Conservation (phyloP, 2,888 invertebrate species). For the Fabriciana adippe region DNA sequence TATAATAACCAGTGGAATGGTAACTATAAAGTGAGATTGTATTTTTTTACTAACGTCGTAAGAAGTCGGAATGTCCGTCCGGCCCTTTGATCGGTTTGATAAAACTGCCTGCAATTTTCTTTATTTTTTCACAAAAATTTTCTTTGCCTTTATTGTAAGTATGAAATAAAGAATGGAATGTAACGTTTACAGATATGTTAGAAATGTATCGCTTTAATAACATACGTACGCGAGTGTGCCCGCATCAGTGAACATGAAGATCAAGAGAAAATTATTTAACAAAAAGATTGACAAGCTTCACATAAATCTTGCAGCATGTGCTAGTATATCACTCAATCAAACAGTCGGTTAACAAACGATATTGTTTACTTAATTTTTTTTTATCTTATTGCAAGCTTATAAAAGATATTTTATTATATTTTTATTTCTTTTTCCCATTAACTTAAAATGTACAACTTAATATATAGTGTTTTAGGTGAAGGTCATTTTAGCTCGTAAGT, state of each 20-base stretch:
- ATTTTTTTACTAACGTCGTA: conserved; percentile 81
- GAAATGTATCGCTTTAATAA: conserved; percentile 23
- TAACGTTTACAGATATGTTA: conserved; percentile 41
- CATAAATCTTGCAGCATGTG: conserved; percentile 2
- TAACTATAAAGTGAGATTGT: conserved; percentile 82
- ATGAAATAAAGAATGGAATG: conserved; percentile 47
- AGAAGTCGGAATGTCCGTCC: conserved; percentile 79
- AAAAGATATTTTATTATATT: not conserved
- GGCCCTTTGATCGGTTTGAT: conserved; percentile 81
- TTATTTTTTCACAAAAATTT: conserved; percentile 63
- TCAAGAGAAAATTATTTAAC: conserved; percentile 25
- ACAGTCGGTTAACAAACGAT: too few relatives aligned
- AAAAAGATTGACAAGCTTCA: conserved; percentile 15
- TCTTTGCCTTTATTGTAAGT: conserved; percentile 67
- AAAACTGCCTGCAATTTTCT: conserved; percentile 73
- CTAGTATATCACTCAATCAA: not conserved
- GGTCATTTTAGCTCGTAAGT: conserved; percentile 73
- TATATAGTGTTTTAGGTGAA: conserved; percentile 47
- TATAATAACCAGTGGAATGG: conserved; percentile 81
- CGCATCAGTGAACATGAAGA: conserved; percentile 25
- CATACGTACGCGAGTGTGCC: conserved; percentile 10
- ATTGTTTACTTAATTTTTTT: not conserved
- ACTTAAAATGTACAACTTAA: conserved; percentile 30
- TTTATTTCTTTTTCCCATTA: not conserved
- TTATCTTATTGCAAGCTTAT: not conserved